Evolutionary conservation across 2,113 vertebrate species (phyloP).

Genomic region (Chiloscyllium plagiosum): DNA sequence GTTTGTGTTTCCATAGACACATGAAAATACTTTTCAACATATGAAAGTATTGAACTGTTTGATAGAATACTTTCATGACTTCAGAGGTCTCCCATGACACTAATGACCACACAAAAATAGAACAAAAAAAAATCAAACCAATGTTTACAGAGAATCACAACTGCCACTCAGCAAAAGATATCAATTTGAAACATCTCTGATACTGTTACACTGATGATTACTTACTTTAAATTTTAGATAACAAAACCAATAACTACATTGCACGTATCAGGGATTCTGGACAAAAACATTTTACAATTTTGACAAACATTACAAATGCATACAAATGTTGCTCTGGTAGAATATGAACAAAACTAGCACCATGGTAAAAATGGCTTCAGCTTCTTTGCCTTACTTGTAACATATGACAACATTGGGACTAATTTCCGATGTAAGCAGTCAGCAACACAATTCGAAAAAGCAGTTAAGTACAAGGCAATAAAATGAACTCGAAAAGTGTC

Average conservation of each 20-base stretch:
- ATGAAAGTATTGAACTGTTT: constrained; percentile 74
- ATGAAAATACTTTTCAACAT: constrained; percentile 76
- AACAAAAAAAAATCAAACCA: background rate
- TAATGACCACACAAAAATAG: background rate
- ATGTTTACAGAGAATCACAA: background rate
- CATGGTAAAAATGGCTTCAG: background rate
- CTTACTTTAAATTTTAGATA: background rate
- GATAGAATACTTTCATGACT: too few species aligned
- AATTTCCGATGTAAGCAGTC: background rate
- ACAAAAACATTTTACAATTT: background rate
- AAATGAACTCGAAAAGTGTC: background rate
- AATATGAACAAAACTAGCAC: background rate
- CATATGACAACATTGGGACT: background rate
- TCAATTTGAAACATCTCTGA: background rate
- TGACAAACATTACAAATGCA: background rate
- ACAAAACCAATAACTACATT: background rate
- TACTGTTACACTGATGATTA: background rate
- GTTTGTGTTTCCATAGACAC: constrained; percentile 80
- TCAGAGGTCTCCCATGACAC: background rate
- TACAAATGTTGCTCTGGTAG: background rate
- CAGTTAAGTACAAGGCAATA: background rate
- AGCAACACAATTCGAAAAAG: background rate
- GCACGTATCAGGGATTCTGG: background rate
- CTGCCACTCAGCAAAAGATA: background rate
- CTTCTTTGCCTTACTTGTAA: background rate